Base-by-base conservation (phyloP, 2,888 invertebrate genomes). In the Cheilosia variabilis region DNA sequence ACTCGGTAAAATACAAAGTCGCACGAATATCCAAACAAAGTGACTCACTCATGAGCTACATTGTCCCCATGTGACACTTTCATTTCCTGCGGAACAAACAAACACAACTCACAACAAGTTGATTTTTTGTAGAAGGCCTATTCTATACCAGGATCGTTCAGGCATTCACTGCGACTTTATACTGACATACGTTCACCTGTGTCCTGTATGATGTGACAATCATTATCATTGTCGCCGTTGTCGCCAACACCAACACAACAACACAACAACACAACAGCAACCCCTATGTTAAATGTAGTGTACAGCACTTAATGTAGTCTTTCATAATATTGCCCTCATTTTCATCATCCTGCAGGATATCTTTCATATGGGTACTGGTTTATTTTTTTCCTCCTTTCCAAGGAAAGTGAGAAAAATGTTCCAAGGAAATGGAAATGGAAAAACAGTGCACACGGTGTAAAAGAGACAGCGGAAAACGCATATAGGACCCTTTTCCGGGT, bases 271-370 rank as follows among this genome's bases (percentile, higher is more conserved):
- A 31, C 31, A 9, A 31, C 7, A 31, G 9, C 31, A 37, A 60
- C 24, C 43, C 24, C 24, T 10, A 52, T 52, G 52, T 37, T 52
- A 37, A 65, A 65, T 52, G 66, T 52, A 41, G 22, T 37, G 50
- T 43, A 17, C 17, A 27, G 45, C 24, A 41, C 62, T 43, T 24
- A 24, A 62, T 50, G 31, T 27, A 19, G 57, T 31, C 68, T 57
- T 47, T 69, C 41, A 57, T 69, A 45, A 69, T 19, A 45, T 57
- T 57, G 55, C 31, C 55, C 68, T 57, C 41, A 27, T 57, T 69
- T 57, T 69, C 37, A 41, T 57, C 31, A 24, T 15, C 58, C n/a
- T 19, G 37, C 34, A 41, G 34, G 31, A 27, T 45, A 19, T 13
- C 10, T 31, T 24, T 63, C 50, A 31, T 34, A 45, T 31, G 2